A percentile compares a stretch with the other conserved stretches of the same genome.
Evolutionary conservation across 2,113 vertebrate genomes (phyloP).

Genomic region (Thermophis baileyi): DNA sequence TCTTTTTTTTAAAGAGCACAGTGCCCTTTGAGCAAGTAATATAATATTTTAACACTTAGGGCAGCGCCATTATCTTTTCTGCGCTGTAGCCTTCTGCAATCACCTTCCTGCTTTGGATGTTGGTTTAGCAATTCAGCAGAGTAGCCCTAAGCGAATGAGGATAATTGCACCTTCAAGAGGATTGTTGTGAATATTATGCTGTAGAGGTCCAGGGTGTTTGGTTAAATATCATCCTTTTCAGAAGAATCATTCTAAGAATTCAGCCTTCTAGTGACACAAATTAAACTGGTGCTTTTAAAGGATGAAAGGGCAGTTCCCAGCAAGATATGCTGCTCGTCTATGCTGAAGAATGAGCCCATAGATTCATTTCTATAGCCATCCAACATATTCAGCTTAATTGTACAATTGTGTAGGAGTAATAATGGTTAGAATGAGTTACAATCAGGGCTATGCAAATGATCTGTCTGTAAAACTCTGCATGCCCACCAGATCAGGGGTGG

Average conservation of each 20-base stretch:
- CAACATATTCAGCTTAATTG: not conserved
- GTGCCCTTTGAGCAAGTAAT: not conserved
- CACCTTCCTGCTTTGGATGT: not conserved
- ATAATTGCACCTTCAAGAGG: not conserved
- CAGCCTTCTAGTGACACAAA: not conserved
- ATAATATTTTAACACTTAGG: not conserved
- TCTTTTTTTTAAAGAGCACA: not conserved
- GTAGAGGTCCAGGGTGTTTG: not conserved
- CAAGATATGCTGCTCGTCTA: too few relatives aligned
- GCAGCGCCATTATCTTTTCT: not conserved
- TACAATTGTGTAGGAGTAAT: not conserved
- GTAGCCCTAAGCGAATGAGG: not conserved
- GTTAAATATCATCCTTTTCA: not conserved
- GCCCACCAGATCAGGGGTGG: not conserved
- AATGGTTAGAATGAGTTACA: not conserved
- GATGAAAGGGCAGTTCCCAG: not conserved
- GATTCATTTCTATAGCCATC: not conserved
- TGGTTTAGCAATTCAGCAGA: not conserved
- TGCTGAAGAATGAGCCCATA: not conserved
- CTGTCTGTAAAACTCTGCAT: not conserved
- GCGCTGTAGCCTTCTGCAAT: not conserved
- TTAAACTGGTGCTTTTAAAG: not conserved
- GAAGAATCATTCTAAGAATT: not conserved
- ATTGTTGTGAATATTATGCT: slow-evolving; percentile 4
- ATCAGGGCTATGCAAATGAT: not conserved